Conservation (phyloP, 2,113 vertebrate species). For the Willisornis vidua region DNA sequence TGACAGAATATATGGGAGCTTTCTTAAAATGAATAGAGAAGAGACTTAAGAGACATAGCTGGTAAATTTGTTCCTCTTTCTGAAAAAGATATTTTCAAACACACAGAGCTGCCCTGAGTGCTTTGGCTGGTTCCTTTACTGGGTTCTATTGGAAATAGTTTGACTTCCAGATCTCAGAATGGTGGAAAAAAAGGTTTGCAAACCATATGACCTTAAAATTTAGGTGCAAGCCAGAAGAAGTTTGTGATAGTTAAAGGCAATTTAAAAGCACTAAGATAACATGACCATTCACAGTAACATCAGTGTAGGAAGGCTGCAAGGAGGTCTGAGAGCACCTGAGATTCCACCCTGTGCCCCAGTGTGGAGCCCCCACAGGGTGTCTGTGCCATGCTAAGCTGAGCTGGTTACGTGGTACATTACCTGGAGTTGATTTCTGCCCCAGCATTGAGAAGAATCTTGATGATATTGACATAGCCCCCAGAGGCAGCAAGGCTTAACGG, state of each 20-base stretch:
- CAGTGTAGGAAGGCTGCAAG: not conserved
- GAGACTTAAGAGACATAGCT: not conserved
- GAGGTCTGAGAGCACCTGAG: not conserved
- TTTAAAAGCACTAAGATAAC: not conserved
- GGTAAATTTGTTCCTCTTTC: not conserved
- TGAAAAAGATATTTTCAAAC: not conserved
- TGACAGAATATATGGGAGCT: not conserved
- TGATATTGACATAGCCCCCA: conserved; percentile 98
- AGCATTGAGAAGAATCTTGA: conserved; percentile 97
- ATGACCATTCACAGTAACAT: not conserved
- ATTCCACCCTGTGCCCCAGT: not conserved
- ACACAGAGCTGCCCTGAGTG: not conserved
- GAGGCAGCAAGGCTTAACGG: conserved; percentile 97
- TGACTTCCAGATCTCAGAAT: not conserved
- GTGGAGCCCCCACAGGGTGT: not conserved
- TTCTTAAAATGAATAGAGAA: not conserved
- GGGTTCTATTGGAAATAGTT: not conserved
- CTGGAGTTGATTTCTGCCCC: conserved; percentile 99
- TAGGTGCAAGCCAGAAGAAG: not conserved
- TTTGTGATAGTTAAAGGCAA: not conserved
- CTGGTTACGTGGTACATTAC: conserved; percentile 59
- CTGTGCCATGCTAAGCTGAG: not conserved
- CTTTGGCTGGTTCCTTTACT: not conserved
- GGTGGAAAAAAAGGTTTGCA: not conserved
- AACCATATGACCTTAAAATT: not conserved